phyloP scores from a whole-genome alignment of 2,888 invertebrate species.

The Onchidella celtica region DNA sequence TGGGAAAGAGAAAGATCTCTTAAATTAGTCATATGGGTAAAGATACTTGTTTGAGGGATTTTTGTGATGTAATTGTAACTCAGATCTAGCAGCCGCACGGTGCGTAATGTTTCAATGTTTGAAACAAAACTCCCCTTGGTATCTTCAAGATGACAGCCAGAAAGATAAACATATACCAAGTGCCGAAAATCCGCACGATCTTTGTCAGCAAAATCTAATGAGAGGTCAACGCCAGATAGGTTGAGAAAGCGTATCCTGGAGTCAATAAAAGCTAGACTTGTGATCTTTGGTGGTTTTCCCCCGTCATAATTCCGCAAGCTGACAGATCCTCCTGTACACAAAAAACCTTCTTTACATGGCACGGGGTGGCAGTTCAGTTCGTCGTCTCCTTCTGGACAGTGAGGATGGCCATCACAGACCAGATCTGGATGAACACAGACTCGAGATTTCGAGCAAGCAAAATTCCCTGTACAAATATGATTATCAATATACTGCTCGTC shows the following conservation, averaged over 20 bases:
- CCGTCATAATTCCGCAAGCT: not conserved
- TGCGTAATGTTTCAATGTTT: not conserved
- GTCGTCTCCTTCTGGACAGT: conserved; percentile 29
- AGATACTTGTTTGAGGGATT: too few species aligned
- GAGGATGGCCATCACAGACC: too few species aligned
- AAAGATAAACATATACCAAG: not conserved
- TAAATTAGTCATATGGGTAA: too few species aligned
- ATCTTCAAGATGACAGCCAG: not conserved
- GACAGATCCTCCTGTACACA: conserved; percentile 16
- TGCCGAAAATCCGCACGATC: not conserved
- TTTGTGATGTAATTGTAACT: conserved; percentile 17
- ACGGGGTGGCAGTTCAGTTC: conserved; percentile 23
- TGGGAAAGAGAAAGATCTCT: too few species aligned
- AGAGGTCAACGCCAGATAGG: conserved; percentile 2
- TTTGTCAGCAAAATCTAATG: not conserved
- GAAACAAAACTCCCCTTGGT: not conserved
- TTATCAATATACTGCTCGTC: conserved; percentile 24
- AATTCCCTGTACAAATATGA: too few species aligned
- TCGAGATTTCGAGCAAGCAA: too few species aligned
- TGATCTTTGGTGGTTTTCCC: not conserved
- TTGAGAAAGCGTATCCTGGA: conserved; percentile 2
- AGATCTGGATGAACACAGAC: too few species aligned
- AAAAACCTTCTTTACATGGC: conserved; percentile 4
- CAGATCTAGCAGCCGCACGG: conserved; percentile 5
- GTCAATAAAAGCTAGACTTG: not conserved